Conservation (phyloP, 2,888 invertebrate genomes). For the Epinotia brunnichana region DNA sequence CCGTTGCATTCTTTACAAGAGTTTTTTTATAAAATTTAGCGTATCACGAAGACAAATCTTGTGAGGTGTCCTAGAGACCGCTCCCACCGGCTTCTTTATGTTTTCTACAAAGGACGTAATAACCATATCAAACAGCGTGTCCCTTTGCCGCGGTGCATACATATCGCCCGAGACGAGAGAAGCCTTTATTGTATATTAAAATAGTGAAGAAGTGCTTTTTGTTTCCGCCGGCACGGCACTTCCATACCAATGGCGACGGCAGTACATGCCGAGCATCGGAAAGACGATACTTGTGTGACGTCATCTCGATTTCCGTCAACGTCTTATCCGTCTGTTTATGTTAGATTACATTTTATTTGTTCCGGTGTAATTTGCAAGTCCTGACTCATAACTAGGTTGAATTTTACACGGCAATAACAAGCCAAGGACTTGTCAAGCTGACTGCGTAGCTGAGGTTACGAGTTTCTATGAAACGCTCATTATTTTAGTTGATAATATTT, state of each 20-base stretch:
- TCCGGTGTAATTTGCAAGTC: slow-evolving; percentile 34
- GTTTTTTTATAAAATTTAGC: slow-evolving; percentile 76
- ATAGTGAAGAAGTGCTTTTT: slow-evolving; percentile 79
- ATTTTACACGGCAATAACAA: slow-evolving; percentile 4
- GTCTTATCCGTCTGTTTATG: slow-evolving; percentile 48
- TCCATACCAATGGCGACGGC: slow-evolving; percentile 72
- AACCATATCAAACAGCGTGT: slow-evolving; percentile 83
- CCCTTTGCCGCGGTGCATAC: slow-evolving; percentile 80
- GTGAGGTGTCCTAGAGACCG: slow-evolving; percentile 61
- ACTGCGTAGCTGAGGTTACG: slow-evolving; percentile 39
- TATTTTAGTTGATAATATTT: slow-evolving; percentile 78
- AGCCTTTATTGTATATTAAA: slow-evolving; percentile 74
- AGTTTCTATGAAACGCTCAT: slow-evolving; percentile 73
- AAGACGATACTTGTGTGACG: slow-evolving; percentile 44
- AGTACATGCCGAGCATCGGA: slow-evolving; percentile 61
- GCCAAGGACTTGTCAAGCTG: slow-evolving; percentile 22
- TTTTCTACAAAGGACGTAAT: slow-evolving; percentile 80
- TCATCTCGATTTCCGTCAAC: slow-evolving; percentile 46
- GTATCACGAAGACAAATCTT: slow-evolving; percentile 81
- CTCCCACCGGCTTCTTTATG: slow-evolving; percentile 75
- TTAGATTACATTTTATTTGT: slow-evolving; percentile 42
- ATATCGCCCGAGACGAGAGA: slow-evolving; percentile 67
- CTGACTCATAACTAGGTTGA: slow-evolving; percentile 16
- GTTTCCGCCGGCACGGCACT: slow-evolving; percentile 71
- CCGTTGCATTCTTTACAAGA: slow-evolving; percentile 62